phyloP scores from a whole-genome alignment of 2,888 invertebrate genomes.

The Sycophila texana region DNA sequence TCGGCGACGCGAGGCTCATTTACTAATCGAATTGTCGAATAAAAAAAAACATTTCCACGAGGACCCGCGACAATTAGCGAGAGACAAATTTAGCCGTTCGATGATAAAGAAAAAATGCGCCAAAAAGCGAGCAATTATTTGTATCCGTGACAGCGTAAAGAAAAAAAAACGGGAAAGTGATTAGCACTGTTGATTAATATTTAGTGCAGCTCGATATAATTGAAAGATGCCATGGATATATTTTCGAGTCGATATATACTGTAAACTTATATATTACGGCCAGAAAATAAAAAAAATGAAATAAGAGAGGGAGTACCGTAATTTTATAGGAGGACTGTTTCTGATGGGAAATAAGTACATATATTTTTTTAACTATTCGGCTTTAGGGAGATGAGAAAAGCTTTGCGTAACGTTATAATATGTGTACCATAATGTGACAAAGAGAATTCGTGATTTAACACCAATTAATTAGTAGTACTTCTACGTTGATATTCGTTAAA shows the following conservation, averaged over 20 bases:
- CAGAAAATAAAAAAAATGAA: neutral
- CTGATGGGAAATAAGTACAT: constrained; percentile 35
- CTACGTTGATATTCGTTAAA: constrained; percentile 35
- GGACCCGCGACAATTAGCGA: constrained; percentile 19
- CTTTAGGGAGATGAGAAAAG: constrained; percentile 22
- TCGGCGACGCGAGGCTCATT: constrained; percentile 45
- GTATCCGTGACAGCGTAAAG: constrained; percentile 5
- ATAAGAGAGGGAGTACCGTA: constrained; percentile 15
- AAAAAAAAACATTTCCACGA: constrained; percentile 5
- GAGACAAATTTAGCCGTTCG: constrained; percentile 36
- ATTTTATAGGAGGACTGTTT: constrained; percentile 38
- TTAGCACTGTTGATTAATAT: constrained; percentile 37
- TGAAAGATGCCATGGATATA: constrained; percentile 34
- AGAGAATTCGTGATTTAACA: constrained; percentile 41
- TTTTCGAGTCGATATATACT: constrained; percentile 47
- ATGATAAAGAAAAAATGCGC: neutral
- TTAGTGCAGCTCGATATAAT: constrained; percentile 13
- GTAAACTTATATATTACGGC: constrained; percentile 15
- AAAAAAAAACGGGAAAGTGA: constrained; percentile 44
- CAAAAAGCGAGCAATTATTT: constrained; percentile 8
- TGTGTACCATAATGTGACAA: constrained; percentile 29
- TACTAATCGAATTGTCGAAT: constrained; percentile 55
- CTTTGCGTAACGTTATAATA: constrained; percentile 35
- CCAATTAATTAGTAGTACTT: constrained; percentile 45
- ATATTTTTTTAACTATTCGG: constrained; percentile 56